Evolutionary conservation across 2,797 vertebrate genomes (phyloP).

Genomic region (Tadarida brasiliensis): DNA sequence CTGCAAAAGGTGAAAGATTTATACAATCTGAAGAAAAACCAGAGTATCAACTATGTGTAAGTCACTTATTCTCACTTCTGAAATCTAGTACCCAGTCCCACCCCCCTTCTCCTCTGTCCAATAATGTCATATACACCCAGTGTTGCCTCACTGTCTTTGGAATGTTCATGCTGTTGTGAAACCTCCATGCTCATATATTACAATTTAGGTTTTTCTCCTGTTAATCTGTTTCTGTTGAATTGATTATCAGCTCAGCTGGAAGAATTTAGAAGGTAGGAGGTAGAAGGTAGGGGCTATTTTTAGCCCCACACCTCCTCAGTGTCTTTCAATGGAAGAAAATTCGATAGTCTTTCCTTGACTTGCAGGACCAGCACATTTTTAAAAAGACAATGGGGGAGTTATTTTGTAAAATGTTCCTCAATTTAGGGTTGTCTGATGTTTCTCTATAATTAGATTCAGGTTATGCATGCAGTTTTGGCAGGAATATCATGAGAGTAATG

Average conservation of each 20-base stretch:
- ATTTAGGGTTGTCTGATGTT: not conserved
- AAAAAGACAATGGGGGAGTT: not conserved
- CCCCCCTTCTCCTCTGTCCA: not conserved
- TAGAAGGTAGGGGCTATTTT: not conserved
- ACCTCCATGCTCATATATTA: not conserved
- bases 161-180: not conserved
- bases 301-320: not conserved
- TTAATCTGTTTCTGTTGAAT: not conserved
- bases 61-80: not conserved
- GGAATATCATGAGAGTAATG: not conserved
- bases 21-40: not conserved
- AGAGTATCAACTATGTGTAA: not conserved
- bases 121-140: not conserved
- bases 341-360: not conserved
- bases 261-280: not conserved
- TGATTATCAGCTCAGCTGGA: not conserved
- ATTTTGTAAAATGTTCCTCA: constrained; percentile 33
- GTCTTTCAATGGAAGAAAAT: constrained; percentile 15
- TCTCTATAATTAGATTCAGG: constrained; percentile 27
- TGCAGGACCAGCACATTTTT: constrained; percentile 9
- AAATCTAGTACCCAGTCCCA: not conserved
- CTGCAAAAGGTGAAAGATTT: not conserved
- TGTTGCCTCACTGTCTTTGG: not conserved
- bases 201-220: not conserved
- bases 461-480: constrained; percentile 9